Conservation (phyloP, 2,888 invertebrate genomes). For the Galerucella nymphaeae region DNA sequence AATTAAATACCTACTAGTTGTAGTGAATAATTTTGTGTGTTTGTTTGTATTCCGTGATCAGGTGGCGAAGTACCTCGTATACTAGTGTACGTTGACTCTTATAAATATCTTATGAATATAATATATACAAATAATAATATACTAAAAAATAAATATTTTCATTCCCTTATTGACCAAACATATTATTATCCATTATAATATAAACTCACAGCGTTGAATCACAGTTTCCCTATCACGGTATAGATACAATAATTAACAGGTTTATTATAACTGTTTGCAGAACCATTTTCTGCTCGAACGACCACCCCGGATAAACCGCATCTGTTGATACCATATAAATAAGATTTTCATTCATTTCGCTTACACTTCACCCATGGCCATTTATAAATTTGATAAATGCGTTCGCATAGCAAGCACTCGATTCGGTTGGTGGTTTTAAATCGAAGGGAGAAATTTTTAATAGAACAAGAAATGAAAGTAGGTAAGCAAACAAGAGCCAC, state of each 20-base stretch:
- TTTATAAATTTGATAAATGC: slow-evolving; percentile 31
- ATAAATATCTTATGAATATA: no score
- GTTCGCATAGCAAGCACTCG: slow-evolving; percentile 28
- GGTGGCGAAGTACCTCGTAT: no score
- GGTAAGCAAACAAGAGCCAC: not conserved
- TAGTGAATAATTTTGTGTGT: no score
- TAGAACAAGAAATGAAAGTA: not conserved
- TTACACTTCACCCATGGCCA: slow-evolving; percentile 28
- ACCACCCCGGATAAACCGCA: slow-evolving; percentile 30
- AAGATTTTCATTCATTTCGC: slow-evolving; percentile 32
- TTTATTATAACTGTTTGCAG: slow-evolving; percentile 24
- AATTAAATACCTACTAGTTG: no score
- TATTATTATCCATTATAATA: not conserved
- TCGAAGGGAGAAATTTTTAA: not conserved
- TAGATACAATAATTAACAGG: slow-evolving; percentile 34
- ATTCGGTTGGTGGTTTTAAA: slow-evolving; percentile 40
- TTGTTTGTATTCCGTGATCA: no score
- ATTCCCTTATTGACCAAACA: not conserved
- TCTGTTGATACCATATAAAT: slow-evolving; percentile 38
- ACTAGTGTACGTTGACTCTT: no score
- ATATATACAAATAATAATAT: no score
- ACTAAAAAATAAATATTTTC: not conserved
- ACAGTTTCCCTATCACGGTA: not conserved
- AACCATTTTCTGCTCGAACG: slow-evolving; percentile 35
- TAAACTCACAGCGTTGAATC: slow-evolving; percentile 6